Conservation (phyloP, 2,797 vertebrate genomes). For the Sebastolobus altivelis region DNA sequence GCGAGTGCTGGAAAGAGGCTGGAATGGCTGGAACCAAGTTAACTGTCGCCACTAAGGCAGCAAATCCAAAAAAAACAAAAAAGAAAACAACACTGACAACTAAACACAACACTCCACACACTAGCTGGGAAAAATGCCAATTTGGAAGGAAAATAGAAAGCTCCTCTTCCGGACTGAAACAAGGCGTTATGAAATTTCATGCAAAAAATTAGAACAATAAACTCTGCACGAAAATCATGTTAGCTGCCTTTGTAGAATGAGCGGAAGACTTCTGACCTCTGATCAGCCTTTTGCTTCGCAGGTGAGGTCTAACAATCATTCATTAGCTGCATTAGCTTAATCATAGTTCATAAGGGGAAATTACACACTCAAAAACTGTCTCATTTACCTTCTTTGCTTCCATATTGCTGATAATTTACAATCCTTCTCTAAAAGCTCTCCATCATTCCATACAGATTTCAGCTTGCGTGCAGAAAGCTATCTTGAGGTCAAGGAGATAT, state of each 20-base stretch:
- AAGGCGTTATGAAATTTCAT: not conserved
- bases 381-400: not conserved
- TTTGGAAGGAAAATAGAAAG: conserved; percentile 22
- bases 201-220: conserved; percentile 1
- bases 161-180: conserved; percentile 6
- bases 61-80: conserved; percentile 4
- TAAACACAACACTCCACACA: conserved; percentile 31
- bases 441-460: conserved; percentile 22
- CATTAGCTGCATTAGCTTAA: not conserved
- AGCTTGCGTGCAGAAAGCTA: not conserved
- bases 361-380: not conserved
- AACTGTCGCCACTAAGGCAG: conserved; percentile 27
- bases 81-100: conserved; percentile 42
- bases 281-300: conserved; percentile 5
- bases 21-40: conserved; percentile 31
- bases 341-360: not conserved
- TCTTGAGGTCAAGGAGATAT: conserved; percentile 10
- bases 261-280: not conserved
- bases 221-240: not conserved
- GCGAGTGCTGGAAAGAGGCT: conserved; percentile 34
- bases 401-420: conserved; percentile 24
- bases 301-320: not conserved
- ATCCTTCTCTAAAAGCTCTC: not conserved
- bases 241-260: not conserved
- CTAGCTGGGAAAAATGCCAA: conserved; percentile 30